Percentiles rank a stretch among this genome's conserved stretches.
These are phyloP conservation scores for Forbesichthys papilliferus DNA, from an alignment of 2,113 vertebrate species.

Conservation along the genomic window DNA sequence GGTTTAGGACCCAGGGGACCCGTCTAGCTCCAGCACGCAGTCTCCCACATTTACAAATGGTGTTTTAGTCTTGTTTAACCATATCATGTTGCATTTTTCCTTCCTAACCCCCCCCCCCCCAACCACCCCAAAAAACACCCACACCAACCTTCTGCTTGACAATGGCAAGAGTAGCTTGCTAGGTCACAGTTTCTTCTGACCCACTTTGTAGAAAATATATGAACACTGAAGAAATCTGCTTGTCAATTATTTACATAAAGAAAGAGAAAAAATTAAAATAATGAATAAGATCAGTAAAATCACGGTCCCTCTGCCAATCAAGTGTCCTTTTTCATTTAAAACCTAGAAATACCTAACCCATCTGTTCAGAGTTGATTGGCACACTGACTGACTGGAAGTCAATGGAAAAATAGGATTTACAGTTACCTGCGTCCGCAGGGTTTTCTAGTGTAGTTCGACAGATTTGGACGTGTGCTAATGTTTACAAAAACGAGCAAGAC, in stretches of 20 bases:
- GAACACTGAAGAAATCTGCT: constrained; percentile 14
- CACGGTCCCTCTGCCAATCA: constrained; percentile 4
- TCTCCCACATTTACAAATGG: constrained; percentile 30
- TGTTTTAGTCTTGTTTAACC: constrained; percentile 44
- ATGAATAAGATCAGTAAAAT: constrained; percentile 22
- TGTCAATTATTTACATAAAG: constrained; percentile 60
- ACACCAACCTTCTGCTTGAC: constrained; percentile 3
- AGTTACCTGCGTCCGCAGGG: constrained; percentile 6
- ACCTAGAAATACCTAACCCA: constrained; percentile 1
- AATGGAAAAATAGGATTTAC: neutral
- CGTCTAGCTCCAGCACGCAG: too few species aligned
- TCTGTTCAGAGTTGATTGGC: neutral
- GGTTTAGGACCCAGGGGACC: neutral
- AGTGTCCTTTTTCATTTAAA: constrained; percentile 2
- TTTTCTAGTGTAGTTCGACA: constrained; percentile 26
- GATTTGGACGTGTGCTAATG: constrained; percentile 34
- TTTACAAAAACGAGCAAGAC: constrained; percentile 32
- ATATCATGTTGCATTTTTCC: constrained; percentile 3
- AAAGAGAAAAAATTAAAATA: neutral
- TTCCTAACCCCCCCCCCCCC: constrained; percentile 5
- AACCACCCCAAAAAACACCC: too few species aligned
- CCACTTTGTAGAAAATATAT: constrained; percentile 29
- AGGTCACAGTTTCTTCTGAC: constrained; percentile 13
- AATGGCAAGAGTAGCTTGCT: constrained; percentile 21
- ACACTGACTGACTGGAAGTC: neutral